Base-by-base conservation (phyloP, 2,113 vertebrate species). In the Equus quagga region DNA sequence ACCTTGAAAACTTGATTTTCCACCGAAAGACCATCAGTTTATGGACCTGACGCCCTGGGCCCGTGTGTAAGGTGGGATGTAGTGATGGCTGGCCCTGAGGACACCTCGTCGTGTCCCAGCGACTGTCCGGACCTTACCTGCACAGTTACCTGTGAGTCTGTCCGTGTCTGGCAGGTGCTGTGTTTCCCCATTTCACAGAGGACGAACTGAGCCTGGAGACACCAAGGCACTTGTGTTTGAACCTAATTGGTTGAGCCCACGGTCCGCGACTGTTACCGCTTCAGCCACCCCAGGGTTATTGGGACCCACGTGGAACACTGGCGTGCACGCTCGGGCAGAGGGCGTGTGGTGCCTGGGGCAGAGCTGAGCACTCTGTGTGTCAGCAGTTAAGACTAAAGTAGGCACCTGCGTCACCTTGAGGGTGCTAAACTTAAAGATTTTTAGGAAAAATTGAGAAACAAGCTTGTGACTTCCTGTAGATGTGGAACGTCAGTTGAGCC, bases 91-190 rank as follows among this genome's bases (percentile, higher is more conserved):
- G 75, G 75, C 31, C 12, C 51, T 54, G 51, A 54, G 14, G 51
- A 54, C 1, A 8, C n/a, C 67, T 41, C 2, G 1, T 5, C 14
- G 3, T 0, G 24, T 41, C 24, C 64, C 5, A 5, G 67, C 11
- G 13, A 8, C 85, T 5, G 3, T 19, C n/a, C 0, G n/a, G 2
- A 0, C 17, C 1, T 12, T 31, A 2, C 28, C 18, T 33, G 6
- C 28, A 3, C 28, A 7, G 5, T 26, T 41, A 36, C 21, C 36
- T 41, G 36, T 41, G 3, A 41, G 36, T 41, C 36, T 41, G 36
- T 41, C 36, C 36, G 36, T 41, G 36, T 41, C 36, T 41, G 36
- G 36, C 4, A 10, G 28, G 28, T 19, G 5, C 69, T 4, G 4
- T 18, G 11, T 14, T 1, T 18, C 5, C 56, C 8, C 80, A 0